Evolutionary conservation across 2,797 vertebrate genomes (phyloP), one percentile per base, ranked within the genome.

Genomic region (Myotis daubentonii): DNA sequence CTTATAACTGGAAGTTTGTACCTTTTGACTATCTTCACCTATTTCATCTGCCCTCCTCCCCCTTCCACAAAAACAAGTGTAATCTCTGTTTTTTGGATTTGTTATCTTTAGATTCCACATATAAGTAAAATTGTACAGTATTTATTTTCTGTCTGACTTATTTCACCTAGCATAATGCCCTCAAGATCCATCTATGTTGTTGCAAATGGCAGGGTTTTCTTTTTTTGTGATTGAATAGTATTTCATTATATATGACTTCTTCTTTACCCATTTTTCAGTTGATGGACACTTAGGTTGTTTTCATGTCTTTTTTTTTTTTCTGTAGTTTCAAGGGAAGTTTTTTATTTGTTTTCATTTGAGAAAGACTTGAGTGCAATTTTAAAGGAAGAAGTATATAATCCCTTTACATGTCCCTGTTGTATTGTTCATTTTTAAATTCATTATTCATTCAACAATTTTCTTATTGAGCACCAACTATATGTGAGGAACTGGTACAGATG

Each of bases 281-380:
- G 22, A 28, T 72, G 28, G 33, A 23, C n/a, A 49, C 19, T 80
- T 80, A 70, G 51, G 23, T 78, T 60, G n/a, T 78, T 49, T 38
- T 41, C 6, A 47, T 47, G 12, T 47, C 47, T 13, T 47, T 47
- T 47, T 22, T 47, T 22, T 44, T 44, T 47, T 47, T 44, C 17
- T 55, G 33, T 6, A 38, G 23, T 36, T 68, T 76, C 68, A 53
- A 91, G n/a, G 65, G 38, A 87, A 70, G 65, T 8, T 19, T 87
- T 66, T 20, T 78, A 72, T 49, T 82, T 36, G 30, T 91, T 95
- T 89, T 86, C 87, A 66, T 13, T 6, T 25, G 75, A 91, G 33
- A 89, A 94, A 91, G 36, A 78, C 19, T 10, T 17, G 8, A 72
- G 28, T 33, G 13, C 17, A 85, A 49, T 62, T 82, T 85, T 81